Evolutionary conservation across 2,113 vertebrate species (phyloP).

Genomic region (Trochalopteron elliotii): DNA sequence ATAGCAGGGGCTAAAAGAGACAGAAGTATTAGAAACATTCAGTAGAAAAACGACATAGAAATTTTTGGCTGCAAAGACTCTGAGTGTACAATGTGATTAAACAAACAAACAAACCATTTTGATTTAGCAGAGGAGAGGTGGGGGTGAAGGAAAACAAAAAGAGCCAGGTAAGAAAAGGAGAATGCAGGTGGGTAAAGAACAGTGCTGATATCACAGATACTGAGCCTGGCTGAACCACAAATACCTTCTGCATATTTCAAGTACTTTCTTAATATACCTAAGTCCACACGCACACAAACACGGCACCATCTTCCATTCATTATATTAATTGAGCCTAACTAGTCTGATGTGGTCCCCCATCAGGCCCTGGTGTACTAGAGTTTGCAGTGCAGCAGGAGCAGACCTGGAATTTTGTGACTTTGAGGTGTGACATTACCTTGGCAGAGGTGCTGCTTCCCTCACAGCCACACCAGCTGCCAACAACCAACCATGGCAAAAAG

Average conservation of each 20-base stretch:
- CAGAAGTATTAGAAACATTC: not conserved
- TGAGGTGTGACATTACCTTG: rapidly evolving
- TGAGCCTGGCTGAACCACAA: not conserved
- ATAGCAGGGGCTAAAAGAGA: not conserved
- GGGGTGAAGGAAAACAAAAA: not conserved
- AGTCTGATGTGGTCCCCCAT: not conserved
- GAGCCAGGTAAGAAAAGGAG: not conserved
- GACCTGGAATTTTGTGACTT: not conserved
- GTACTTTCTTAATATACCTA: not conserved
- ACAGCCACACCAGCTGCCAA: not conserved
- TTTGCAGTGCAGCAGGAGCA: rapidly evolving
- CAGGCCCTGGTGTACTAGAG: not conserved
- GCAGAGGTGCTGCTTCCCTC: not conserved
- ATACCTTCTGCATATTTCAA: not conserved
- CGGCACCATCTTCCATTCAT: not conserved
- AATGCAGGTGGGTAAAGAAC: rapidly evolving
- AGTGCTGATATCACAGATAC: not conserved
- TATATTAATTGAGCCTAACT: not conserved
- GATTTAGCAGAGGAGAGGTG: not conserved
- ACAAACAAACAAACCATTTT: not conserved
- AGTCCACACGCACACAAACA: not conserved
- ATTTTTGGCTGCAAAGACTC: not conserved
- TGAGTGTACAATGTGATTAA: not conserved
- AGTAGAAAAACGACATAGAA: not conserved
- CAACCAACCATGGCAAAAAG: not conserved